These are phyloP conservation scores for Rhea americana DNA, from an alignment of 2,113 vertebrate genomes.

Conservation along the genomic window DNA sequence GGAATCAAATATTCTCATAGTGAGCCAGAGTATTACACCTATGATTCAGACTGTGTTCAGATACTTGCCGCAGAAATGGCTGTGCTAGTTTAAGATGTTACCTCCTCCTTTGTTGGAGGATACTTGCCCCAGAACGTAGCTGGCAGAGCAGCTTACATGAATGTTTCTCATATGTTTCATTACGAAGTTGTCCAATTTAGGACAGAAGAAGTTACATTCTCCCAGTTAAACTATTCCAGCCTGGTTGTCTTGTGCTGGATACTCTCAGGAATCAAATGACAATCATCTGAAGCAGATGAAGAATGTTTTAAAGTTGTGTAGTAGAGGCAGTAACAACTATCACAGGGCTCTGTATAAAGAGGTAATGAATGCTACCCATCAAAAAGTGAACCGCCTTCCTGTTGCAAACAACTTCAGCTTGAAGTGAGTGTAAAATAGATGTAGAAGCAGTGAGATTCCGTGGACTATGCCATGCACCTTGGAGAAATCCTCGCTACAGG, in stretches of 20 bases:
- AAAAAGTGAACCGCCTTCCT: not conserved
- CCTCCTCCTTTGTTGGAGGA: not conserved
- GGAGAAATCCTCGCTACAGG: not conserved
- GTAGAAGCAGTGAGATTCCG: not conserved
- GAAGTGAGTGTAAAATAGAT: not conserved
- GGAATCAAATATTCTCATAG: not conserved
- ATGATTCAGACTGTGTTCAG: not conserved
- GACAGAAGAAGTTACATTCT: not conserved
- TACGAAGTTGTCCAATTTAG: not conserved
- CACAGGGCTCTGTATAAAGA: not conserved
- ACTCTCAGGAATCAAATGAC: not conserved
- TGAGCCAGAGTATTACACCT: not conserved
- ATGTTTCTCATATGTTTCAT: not conserved
- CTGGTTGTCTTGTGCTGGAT: not conserved
- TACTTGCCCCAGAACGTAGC: fast-evolving
- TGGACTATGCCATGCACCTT: fast-evolving
- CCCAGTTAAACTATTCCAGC: not conserved
- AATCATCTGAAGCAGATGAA: not conserved
- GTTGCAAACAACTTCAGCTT: not conserved
- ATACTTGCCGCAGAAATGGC: not conserved
- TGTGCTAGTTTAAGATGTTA: not conserved
- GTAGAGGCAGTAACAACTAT: not conserved
- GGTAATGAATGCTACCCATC: not conserved
- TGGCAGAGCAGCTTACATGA: not conserved
- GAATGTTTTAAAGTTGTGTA: not conserved